phyloP scores from a whole-genome alignment of 1,140 invertebrate genomes.

The Sesamia nonagrioides region DNA sequence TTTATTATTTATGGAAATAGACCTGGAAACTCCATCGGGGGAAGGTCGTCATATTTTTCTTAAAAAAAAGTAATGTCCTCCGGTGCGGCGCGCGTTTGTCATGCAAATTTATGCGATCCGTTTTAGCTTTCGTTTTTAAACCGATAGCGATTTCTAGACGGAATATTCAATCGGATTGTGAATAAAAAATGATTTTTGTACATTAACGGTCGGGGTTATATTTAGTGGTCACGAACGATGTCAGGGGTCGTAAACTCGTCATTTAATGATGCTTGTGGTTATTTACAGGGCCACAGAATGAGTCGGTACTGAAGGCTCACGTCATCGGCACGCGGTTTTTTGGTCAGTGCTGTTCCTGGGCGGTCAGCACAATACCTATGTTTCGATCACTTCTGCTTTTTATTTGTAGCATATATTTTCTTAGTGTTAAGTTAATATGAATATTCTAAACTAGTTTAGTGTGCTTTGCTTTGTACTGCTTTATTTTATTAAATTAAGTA shows the following conservation, averaged over 20 bases:
- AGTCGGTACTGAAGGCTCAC: not conserved
- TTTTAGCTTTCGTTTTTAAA: conserved; percentile 81
- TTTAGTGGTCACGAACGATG: conserved; percentile 72
- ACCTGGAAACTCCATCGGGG: conserved; percentile 79
- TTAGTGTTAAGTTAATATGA: no score
- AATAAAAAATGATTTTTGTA: conserved; percentile 68
- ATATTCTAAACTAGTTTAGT: no score
- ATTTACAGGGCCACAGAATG: conserved; percentile 29
- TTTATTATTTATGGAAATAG: conserved; percentile 87
- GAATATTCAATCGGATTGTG: conserved; percentile 76
- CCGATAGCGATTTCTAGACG: conserved; percentile 79
- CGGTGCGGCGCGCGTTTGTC: conserved; percentile 75
- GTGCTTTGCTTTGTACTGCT: no score
- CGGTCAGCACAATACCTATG: no score
- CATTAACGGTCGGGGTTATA: conserved; percentile 62
- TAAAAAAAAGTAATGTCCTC: conserved; percentile 83
- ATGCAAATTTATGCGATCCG: conserved; percentile 85
- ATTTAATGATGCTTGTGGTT: conserved; percentile 50
- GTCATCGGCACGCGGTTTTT: no score
- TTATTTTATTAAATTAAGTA: no score
- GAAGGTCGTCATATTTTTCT: conserved; percentile 84
- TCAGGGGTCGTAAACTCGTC: conserved; percentile 53
- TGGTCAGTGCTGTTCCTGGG: no score
- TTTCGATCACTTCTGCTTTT: no score
- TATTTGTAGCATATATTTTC: no score